Conservation (phyloP, 2,888 invertebrate genomes). For the Agrotis segetum region DNA sequence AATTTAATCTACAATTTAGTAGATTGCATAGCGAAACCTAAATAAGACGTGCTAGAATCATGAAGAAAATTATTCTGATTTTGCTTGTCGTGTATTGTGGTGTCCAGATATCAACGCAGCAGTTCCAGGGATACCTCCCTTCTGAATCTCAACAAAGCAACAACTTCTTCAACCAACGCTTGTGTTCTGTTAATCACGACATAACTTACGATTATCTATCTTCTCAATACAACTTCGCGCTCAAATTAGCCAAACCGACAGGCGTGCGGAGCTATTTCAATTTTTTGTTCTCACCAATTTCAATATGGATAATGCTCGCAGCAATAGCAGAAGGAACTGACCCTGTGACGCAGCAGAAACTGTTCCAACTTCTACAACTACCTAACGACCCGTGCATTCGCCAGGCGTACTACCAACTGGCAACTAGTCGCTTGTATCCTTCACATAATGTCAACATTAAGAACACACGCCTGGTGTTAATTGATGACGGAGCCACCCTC, state of each 20-base stretch:
- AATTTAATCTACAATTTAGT: constrained; percentile 12
- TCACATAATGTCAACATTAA: constrained; percentile 50
- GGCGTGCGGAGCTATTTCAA: constrained; percentile 30
- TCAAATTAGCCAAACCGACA: constrained; percentile 11
- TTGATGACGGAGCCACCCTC: constrained; percentile 57
- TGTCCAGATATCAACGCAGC: constrained; percentile 32
- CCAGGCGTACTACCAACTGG: constrained; percentile 58
- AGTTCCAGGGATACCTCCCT: not conserved
- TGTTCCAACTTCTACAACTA: constrained; percentile 58
- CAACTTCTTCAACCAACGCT: not conserved
- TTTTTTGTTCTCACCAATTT: constrained; percentile 44
- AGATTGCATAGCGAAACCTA: not conserved
- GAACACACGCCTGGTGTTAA: constrained; percentile 56
- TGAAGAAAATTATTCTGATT: constrained; percentile 13
- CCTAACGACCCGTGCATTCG: constrained; percentile 61
- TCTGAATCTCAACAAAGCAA: not conserved
- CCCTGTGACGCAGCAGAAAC: constrained; percentile 45
- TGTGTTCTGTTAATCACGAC: constrained; percentile 24
- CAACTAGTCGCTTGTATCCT: constrained; percentile 27
- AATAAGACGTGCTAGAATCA: constrained; percentile 38
- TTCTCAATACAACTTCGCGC: constrained; percentile 33
- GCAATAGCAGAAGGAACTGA: constrained; percentile 60
- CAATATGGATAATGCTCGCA: constrained; percentile 54
- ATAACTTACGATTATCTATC: constrained; percentile 14
- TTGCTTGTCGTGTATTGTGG: constrained; percentile 20